Evolutionary conservation across 2,113 vertebrate genomes (phyloP), one percentile per base, ranked within the genome.

Genomic region (Verasper variegatus): DNA sequence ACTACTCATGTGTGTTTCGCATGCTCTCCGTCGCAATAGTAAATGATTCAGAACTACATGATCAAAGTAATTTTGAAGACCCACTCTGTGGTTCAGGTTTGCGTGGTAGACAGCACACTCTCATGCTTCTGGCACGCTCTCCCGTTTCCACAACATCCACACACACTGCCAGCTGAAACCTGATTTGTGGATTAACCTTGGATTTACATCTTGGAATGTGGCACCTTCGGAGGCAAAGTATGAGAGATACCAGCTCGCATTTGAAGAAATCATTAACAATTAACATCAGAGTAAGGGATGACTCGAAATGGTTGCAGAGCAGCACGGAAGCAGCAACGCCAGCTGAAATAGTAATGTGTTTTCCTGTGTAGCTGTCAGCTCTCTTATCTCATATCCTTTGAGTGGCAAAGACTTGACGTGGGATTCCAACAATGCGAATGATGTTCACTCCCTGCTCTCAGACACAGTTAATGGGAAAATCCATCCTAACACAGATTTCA

Each of bases 221-320:
- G 73, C 71, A 40, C 82, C 58, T 81, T 80, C 73, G 1, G 23
- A 24, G 73, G 49, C 51, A 23, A 59, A 58, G 58, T 67, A 62
- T 31, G 76, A 77, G 23, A 20, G 55, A 79, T 66, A 71, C 68
- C 62, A 24, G 68, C 77, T 90, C 17, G 86, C 88, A 91, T 86
- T 91, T 93, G 87, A 91, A 92, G 89, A 90, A 93, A 88, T 82
- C 93, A 92, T 92, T 88, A 93, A 91, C 69, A 91, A 91, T 92
- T 94, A 92, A 92, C 78, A 60, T 69, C 57, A 31, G 75, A 67
- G 75, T 74, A 47, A 65, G 67, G 58, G 78, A 84, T 65, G 73
- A 87, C 18, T 75, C 66, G 37, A 74, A 82, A 74, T 69, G 81
- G 83, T 78, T 35, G 65, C 61, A 66, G 57, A 67, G 80, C 69